Base-by-base conservation (phyloP, 1,140 invertebrate species). In the Lepidurus arcticus region DNA sequence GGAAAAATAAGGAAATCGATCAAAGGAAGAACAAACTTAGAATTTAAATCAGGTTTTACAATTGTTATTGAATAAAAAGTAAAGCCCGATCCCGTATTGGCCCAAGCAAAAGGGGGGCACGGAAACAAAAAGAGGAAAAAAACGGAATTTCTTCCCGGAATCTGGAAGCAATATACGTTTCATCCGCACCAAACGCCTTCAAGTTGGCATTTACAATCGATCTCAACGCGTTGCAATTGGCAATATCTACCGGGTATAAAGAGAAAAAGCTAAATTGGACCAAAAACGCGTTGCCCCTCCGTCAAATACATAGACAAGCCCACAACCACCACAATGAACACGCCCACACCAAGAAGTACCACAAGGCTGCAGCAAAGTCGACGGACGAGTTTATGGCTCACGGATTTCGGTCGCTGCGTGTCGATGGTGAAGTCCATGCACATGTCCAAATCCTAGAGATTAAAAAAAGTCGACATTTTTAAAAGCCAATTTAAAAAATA, bases 371-470 rank as follows among this genome's bases (percentile, higher is more conserved):
- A 78, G 73, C 78, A 78, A 2, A 78, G 16, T 21, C 78, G 73
- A 34, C 73, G 24, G 16, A 73, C 73, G 11, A 78, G 16, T 53
- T 78, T 78, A 4, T 78, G 24, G 78, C 73, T 74, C 9, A 45
- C 73, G 9, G 78, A 78, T 42, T 73, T 73, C 26, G 73, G 73
- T 26, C 75, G 78, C 42, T 43, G 65, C 24, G 65, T 43, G 26
- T 78, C 78, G 42, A 78, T 44, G 21, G 78, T 78, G 34, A 78
- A 78, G 16, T 78, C 78, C 44, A 78, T 73, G 24, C 78, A 78
- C 10, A 78, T n/a, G 34, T 73, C 21, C 42, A 45, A 44, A 11
- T 78, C 74, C 78, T 76, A 74, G n/a, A 43, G 1, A 26, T 73
- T 11, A 26, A 24, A 10, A 7, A 7, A 10, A 24, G 24, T 24